phyloP scores from a whole-genome alignment of 2,113 vertebrate genomes.

The Monopterus albus region DNA sequence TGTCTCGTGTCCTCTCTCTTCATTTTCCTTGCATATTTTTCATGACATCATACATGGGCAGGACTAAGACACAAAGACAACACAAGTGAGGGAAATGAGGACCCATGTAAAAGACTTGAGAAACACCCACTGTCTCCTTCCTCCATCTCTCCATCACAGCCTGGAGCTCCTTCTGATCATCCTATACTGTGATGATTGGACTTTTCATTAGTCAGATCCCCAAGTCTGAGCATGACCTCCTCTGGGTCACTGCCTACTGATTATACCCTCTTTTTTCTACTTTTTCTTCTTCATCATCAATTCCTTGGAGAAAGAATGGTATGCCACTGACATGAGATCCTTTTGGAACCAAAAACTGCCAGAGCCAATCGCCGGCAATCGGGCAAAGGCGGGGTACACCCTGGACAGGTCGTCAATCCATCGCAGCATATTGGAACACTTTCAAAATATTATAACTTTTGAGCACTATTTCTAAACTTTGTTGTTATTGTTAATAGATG shows the following conservation, averaged over 20 bases:
- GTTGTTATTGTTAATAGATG: conserved; percentile 16
- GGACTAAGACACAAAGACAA: too few species aligned
- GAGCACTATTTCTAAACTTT: neutral
- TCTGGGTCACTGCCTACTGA: conserved; percentile 80
- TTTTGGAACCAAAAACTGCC: conserved; percentile 14
- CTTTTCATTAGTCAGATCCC: conserved; percentile 83
- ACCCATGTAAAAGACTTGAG: too few species aligned
- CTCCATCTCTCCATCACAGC: conserved; percentile 68
- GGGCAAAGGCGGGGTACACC: too few species aligned
- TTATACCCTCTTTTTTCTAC: conserved; percentile 63
- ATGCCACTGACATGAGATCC: conserved; percentile 46
- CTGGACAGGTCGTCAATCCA: too few species aligned
- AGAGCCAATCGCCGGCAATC: too few species aligned
- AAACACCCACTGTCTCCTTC: too few species aligned
- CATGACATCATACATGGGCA: too few species aligned
- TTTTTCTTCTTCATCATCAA: conserved; percentile 54
- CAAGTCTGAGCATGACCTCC: conserved; percentile 74
- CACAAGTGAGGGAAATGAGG: too few species aligned
- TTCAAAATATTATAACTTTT: conserved; percentile 8
- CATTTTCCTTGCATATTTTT: too few species aligned
- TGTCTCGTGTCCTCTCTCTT: too few species aligned
- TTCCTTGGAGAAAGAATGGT: conserved; percentile 50
- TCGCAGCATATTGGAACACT: conserved; percentile 3
- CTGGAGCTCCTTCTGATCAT: conserved; percentile 76
- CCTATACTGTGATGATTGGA: conserved; percentile 79